Base-by-base conservation (phyloP, 2,113 vertebrate genomes). In the Sceloporus tristichus region DNA sequence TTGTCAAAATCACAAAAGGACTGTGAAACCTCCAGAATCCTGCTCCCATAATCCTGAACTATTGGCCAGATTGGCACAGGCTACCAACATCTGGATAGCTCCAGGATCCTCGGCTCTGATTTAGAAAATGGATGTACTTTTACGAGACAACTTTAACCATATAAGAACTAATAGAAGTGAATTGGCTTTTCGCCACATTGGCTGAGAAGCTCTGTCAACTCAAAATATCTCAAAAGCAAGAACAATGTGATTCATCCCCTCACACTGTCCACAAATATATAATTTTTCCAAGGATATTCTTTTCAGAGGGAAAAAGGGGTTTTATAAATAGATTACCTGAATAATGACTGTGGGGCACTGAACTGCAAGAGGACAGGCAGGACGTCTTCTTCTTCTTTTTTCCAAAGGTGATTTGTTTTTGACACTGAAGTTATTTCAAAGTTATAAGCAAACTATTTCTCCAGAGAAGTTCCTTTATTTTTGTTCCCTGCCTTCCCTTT, bases 391-490 rank as follows among this genome's bases (percentile, higher is more conserved):
- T 29, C 34, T 1, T 56, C 14, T 48, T 77, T 70, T 93, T 88
- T 75, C 59, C 85, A 77, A 93, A 93, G 92, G 90, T 92, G 0
- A 89, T 89, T 97, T 95, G 94, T 73, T 94, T 96, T 95, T 92
- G 80, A 95, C 90, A 93, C 84, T 65, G 62, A 95, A 96, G 85
- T 96, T 95, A 93, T 96, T 95, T 96, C 90, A 94, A 92, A 95
- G 81, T 94, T 93, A 91, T 62, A 92, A 95, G 88, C 87, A 96
- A 96, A 84, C 76, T 85, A 92, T 94, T 93, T 94, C 92, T 95
- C 94, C 82, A 87, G 88, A 95, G 87, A 90, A 56, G 53, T 89
- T 96, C 29, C 88, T 40, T 91, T 90, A 85, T 80, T 92, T 96
- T 91, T 90, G 87, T 87, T 68, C 82, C 87, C 71, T 65, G 59